Evolutionary conservation across 2,113 vertebrate genomes (phyloP), one percentile per base, ranked within the genome.

Genomic region (Nothocercus nigrocapillus): DNA sequence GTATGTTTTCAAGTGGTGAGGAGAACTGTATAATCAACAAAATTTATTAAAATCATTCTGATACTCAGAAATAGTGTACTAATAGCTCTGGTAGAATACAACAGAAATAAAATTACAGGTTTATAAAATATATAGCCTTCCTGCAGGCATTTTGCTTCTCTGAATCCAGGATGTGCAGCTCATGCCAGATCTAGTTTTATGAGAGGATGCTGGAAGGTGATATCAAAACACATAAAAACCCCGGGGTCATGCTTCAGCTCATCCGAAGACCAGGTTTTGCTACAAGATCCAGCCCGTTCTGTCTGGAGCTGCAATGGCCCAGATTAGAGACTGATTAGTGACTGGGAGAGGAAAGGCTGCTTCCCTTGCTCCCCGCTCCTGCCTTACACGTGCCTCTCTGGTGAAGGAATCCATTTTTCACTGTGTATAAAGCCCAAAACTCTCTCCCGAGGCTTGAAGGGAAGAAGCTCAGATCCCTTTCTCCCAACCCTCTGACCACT

Each of bases 71-170:
- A 73, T 1, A 10, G 30, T 40, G 27, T 34, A 56, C 49, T n/a
- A 84, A 62, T 20, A 76, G 13, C 5, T 73, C 11, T 61, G 16
- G 5, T 45, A 69, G 54, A 70, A 80, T 51, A 66, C 13, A 25
- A 40, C 2, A 67, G 32, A 82, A 76, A 7, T 34, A 86, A 89
- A 45, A 21, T 4, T 3, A n/a, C 53, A 90, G 13, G 7, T 67
- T 62, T 85, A 24, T 80, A 63, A 85, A 91, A 92, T 7, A 1
- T 66, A 34, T 82, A 94, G 96, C 69, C 61, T 97, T 67, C 76
- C 93, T 56, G 70, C 49, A 94, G 64, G 47, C 54, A 72, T 93
- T 85, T 91, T 93, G 58, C 49, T 96, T 95, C 93, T 95, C 58
- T 72, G 88, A 90, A 94, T 97, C 69, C 62, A 85, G 66, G 79